Conservation (phyloP, 2,113 vertebrate genomes). For the Protobothrops flavoviridis region DNA sequence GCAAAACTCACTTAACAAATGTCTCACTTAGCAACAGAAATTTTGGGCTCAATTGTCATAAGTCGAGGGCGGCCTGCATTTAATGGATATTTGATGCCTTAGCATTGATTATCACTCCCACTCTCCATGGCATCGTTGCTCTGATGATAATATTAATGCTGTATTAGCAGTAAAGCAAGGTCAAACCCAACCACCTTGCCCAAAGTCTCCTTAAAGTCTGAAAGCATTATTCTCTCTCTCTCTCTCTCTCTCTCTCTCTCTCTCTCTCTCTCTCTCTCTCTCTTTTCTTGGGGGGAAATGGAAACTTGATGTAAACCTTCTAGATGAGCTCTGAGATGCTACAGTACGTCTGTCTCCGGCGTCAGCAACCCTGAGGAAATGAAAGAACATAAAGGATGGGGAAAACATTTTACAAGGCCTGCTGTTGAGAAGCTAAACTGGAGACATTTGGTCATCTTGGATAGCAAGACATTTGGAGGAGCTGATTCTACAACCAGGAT, state of each 20-base stretch:
- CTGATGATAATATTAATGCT: neutral
- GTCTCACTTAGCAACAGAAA: neutral
- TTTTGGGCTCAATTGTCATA: neutral
- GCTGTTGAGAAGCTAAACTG: neutral
- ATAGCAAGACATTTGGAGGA: neutral
- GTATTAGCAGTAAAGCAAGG: neutral
- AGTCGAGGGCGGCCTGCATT: neutral
- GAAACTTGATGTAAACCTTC: neutral
- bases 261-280: neutral
- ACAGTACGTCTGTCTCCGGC: neutral
- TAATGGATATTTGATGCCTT: neutral
- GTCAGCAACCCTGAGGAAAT: neutral
- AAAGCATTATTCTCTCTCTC: neutral
- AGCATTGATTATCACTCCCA: neutral
- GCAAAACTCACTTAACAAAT: neutral
- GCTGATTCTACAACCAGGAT: neutral
- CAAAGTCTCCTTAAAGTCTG: neutral
- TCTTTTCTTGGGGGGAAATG: neutral
- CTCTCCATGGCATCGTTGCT: neutral
- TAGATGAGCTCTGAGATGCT: neutral
- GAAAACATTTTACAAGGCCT: neutral
- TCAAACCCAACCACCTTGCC: neutral
- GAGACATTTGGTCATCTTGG: no score
- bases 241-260: neutral
- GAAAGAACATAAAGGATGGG: neutral